These are phyloP conservation scores for Synergus laeviventris DNA, from an alignment of 2,888 invertebrate species.

Conservation along the genomic window DNA sequence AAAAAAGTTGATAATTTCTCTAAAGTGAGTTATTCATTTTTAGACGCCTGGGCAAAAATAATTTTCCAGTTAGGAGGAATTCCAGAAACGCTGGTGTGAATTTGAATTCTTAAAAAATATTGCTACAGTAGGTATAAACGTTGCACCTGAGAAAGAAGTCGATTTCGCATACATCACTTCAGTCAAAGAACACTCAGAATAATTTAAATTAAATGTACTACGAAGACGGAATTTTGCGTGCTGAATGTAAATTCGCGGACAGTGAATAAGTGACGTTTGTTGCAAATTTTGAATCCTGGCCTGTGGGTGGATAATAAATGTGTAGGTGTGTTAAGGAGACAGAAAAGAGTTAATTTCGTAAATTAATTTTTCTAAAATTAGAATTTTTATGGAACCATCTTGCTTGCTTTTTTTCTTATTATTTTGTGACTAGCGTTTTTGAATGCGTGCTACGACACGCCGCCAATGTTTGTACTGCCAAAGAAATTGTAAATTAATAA, in stretches of 20 bases:
- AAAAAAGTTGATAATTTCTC: background rate
- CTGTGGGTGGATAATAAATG: background rate
- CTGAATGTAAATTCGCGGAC: constrained; percentile 20
- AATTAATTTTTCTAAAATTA: background rate
- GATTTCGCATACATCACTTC: background rate
- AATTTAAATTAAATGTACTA: constrained; percentile 28
- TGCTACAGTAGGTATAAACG: background rate
- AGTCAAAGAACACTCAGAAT: background rate
- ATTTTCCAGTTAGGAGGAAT: background rate
- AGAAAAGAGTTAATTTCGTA: background rate
- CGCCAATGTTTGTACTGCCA: too few relatives aligned
- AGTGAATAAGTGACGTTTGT: constrained; percentile 32
- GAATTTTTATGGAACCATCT: background rate
- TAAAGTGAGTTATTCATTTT: background rate
- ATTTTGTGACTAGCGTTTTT: too few relatives aligned
- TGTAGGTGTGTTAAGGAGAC: background rate
- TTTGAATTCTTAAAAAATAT: background rate
- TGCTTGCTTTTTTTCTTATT: too few relatives aligned
- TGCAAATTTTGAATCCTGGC: constrained; percentile 1
- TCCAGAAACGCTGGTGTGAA: background rate
- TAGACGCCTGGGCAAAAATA: background rate
- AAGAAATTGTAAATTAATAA: too few relatives aligned
- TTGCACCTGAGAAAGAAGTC: constrained; percentile 1
- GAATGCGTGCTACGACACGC: too few relatives aligned
- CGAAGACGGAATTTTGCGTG: constrained; percentile 10